Percentiles rank a stretch among this genome's conserved stretches.
phyloP scores from a whole-genome alignment of 2,888 invertebrate genomes.

The Malthinus flaveolus region DNA sequence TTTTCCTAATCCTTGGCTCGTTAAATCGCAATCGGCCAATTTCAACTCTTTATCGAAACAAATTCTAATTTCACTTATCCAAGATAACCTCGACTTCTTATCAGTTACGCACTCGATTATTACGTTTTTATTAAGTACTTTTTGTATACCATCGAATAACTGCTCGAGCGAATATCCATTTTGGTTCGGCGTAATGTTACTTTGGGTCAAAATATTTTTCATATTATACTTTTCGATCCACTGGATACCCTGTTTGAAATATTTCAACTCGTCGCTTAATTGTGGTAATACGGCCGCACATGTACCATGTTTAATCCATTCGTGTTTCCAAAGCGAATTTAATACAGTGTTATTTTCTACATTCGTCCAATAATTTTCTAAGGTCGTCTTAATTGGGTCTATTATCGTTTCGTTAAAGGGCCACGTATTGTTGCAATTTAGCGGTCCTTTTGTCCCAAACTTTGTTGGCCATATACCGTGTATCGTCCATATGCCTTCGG shows the following conservation, averaged over 20 bases:
- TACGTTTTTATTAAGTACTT: constrained; percentile 61
- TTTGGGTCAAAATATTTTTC: constrained; percentile 60
- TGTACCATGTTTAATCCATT: constrained; percentile 84
- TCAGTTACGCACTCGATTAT: constrained; percentile 68
- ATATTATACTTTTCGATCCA: constrained; percentile 66
- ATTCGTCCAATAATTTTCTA: constrained; percentile 68
- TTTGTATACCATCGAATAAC: constrained; percentile 60
- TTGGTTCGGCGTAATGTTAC: constrained; percentile 61
- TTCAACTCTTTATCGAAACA: constrained; percentile 72
- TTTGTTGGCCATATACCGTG: constrained; percentile 86
- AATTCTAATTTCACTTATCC: constrained; percentile 71
- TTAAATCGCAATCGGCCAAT: constrained; percentile 68
- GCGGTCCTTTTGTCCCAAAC: constrained; percentile 65
- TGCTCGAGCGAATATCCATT: constrained; percentile 55
- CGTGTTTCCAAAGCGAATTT: constrained; percentile 74
- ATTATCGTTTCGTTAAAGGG: constrained; percentile 67
- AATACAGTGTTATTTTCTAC: constrained; percentile 61
- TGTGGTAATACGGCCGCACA: constrained; percentile 66
- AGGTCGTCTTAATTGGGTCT: constrained; percentile 55
- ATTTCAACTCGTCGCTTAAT: constrained; percentile 67
- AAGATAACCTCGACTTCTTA: constrained; percentile 59
- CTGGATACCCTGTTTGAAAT: constrained; percentile 67
- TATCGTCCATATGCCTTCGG: constrained; percentile 71
- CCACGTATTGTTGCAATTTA: constrained; percentile 70
- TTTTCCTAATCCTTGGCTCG: constrained; percentile 34